Conservation (phyloP, 2,113 vertebrate genomes). For the Tringa solitaria region DNA sequence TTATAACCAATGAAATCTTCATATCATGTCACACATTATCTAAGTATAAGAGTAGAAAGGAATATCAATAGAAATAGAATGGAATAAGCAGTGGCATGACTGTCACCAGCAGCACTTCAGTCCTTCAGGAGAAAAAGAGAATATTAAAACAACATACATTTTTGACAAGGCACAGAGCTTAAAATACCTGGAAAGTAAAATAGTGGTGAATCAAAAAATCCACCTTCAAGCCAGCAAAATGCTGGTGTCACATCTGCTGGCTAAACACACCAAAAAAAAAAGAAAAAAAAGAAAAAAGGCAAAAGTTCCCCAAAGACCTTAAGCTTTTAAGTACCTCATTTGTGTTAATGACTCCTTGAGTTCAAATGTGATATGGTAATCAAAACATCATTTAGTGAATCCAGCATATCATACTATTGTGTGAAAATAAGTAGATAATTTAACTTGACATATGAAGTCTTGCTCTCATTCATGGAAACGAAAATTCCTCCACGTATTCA, state of each 20-base stretch:
- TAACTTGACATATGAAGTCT: neutral
- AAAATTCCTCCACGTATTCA: neutral
- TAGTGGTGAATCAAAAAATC: neutral
- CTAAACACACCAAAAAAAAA: too few relatives aligned
- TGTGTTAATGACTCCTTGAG: neutral
- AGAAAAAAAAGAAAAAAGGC: neutral
- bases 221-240: neutral
- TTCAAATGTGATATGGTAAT: neutral
- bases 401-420: neutral
- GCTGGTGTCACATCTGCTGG: neutral
- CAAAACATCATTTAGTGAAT: neutral
- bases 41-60: neutral
- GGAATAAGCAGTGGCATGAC: neutral
- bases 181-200: neutral
- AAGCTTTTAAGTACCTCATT: neutral
- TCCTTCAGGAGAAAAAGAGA: neutral
- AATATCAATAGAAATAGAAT: neutral
- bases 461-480: neutral
- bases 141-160: neutral
- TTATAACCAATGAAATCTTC: neutral
- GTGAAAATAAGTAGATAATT: neutral
- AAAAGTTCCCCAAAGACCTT: neutral
- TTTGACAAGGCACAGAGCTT: neutral
- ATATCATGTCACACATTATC: neutral
- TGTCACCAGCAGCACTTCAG: neutral